A percentile compares a stretch with the other conserved stretches of the same genome.
phyloP scores from a whole-genome alignment of 2,113 vertebrate species.

The Nansenia antarctica region DNA sequence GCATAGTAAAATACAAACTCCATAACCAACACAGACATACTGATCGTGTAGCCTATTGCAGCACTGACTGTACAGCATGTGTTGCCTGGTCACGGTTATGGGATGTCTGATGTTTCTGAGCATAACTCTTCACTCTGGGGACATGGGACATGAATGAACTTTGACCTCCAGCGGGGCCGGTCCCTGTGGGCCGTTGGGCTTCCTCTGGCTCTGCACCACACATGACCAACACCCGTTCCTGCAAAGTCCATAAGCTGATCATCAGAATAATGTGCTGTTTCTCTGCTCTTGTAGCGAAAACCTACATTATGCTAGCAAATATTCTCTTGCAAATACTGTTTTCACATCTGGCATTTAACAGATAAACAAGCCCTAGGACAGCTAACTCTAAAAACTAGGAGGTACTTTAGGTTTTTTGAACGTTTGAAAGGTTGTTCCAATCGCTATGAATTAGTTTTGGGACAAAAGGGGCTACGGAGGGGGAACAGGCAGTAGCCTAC shows the following conservation, averaged over 20 bases:
- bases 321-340: too few species aligned
- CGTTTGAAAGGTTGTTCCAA: too few species aligned
- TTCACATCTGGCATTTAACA: too few species aligned
- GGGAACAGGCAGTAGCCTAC: not conserved
- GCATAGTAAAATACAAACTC: too few species aligned
- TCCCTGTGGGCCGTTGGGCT: not conserved
- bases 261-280: not conserved
- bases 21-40: too few species aligned
- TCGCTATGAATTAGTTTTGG: too few species aligned
- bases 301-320: too few species aligned
- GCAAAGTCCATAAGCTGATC: not conserved
- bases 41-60: not conserved
- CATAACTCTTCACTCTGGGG: conserved; percentile 18
- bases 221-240: not conserved
- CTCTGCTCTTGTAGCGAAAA: not conserved
- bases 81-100: not conserved
- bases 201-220: not conserved
- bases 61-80: not conserved
- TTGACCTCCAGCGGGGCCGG: conserved; percentile 4
- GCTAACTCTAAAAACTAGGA: too few species aligned
- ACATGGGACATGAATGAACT: conserved; percentile 33
- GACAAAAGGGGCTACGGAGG: not conserved
- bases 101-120: not conserved
- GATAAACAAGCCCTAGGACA: too few species aligned
- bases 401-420: too few species aligned